A percentile compares a stretch with the other conserved stretches of the same genome.
phyloP scores from a whole-genome alignment of 1,140 invertebrate species.

The Araneus ventricosus region DNA sequence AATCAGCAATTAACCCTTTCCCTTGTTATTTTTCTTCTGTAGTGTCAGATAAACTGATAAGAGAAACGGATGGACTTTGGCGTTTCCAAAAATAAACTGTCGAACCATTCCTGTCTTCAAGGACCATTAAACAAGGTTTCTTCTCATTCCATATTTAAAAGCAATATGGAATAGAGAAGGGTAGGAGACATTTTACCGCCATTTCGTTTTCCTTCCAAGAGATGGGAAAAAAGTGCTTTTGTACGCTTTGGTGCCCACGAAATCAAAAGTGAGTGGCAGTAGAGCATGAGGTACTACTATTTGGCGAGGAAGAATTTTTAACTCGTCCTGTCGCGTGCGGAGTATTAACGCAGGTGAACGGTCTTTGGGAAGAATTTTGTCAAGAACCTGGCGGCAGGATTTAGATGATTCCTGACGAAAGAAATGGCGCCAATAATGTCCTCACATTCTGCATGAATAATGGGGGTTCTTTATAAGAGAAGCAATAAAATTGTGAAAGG shows the following conservation, averaged over 20 bases:
- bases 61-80: not conserved
- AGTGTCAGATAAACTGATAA: not conserved
- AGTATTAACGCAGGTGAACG: slow-evolving; percentile 20
- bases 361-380: not conserved
- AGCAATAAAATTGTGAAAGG: not conserved
- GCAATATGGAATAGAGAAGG: not conserved
- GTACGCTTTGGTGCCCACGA: slow-evolving; percentile 42
- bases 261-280: slow-evolving; percentile 41
- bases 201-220: slow-evolving; percentile 35
- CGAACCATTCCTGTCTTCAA: slow-evolving; percentile 33
- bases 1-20: not conserved
- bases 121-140: slow-evolving; percentile 15
- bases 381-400: not conserved
- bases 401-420: not conserved
- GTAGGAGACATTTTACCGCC: not conserved
- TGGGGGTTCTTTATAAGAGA: not conserved
- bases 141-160: slow-evolving; percentile 34
- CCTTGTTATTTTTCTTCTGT: not conserved
- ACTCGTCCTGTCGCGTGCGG: not conserved
- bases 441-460: not conserved
- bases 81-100: slow-evolving; percentile 1
- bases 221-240: slow-evolving; percentile 37
- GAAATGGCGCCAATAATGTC: not conserved
- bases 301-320: slow-evolving; percentile 35
- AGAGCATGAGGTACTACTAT: slow-evolving; percentile 8